These are phyloP conservation scores for Sparidentex hasta DNA, from an alignment of 2,797 vertebrate genomes.

Conservation along the genomic window DNA sequence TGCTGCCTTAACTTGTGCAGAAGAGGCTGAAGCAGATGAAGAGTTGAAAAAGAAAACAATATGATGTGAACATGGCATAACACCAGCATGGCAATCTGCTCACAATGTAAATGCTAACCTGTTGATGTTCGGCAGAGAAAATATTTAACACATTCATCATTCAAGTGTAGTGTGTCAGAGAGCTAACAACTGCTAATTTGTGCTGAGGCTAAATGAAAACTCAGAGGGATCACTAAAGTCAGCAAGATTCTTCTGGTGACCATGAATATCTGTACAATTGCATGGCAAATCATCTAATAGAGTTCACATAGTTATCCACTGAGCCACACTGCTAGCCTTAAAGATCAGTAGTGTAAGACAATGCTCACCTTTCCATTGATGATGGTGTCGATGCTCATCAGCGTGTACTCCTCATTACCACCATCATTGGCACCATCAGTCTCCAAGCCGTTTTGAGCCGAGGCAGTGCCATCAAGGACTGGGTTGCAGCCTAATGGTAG, in stretches of 20 bases:
- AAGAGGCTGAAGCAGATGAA: too few species aligned
- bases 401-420: slow-evolving; percentile 88
- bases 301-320: background rate
- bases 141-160: background rate
- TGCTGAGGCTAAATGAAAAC: background rate
- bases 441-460: slow-evolving; percentile 88
- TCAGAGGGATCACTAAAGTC: background rate
- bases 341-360: background rate
- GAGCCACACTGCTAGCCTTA: background rate
- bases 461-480: slow-evolving; percentile 87
- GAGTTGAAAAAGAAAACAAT: background rate
- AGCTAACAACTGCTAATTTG: background rate
- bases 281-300: background rate
- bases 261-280: background rate
- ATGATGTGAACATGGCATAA: background rate
- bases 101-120: background rate
- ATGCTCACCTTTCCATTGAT: slow-evolving; percentile 95
- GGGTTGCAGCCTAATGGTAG: slow-evolving; percentile 89
- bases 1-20: too few species aligned
- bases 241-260: background rate
- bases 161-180: background rate
- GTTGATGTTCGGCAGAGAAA: background rate
- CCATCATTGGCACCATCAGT: slow-evolving; percentile 41
- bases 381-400: slow-evolving; percentile 98
- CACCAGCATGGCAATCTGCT: background rate